Percentiles rank a stretch among this genome's conserved stretches.
Evolutionary conservation across 2,888 invertebrate genomes (phyloP).

Genomic region (Drosophila emarginata): DNA sequence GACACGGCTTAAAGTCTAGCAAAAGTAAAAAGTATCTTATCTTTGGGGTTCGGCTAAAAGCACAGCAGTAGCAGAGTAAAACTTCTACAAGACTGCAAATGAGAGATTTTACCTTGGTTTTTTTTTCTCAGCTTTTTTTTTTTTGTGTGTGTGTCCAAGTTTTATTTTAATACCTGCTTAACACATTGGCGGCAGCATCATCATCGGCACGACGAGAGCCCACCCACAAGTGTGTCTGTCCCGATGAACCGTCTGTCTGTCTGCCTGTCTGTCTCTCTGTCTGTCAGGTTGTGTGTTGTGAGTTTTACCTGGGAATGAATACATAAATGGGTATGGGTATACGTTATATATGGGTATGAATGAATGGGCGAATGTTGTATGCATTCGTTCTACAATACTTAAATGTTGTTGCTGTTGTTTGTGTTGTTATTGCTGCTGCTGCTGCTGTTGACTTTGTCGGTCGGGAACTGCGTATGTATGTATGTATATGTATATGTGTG

Average conservation of each 20-base stretch:
- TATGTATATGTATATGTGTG: conserved; percentile 36
- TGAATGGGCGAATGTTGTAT: conserved; percentile 69
- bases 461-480: conserved; percentile 20
- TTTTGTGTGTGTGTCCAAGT: neutral
- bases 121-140: conserved; percentile 7
- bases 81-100: neutral
- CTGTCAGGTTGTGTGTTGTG: conserved; percentile 46
- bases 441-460: conserved; percentile 58
- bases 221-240: conserved; percentile 70
- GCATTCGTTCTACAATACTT: conserved; percentile 38
- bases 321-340: conserved; percentile 39
- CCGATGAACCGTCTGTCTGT: conserved; percentile 46
- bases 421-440: conserved; percentile 22
- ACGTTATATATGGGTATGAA: conserved; percentile 34
- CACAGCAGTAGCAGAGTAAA: neutral
- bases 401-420: conserved; percentile 22
- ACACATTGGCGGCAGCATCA: conserved; percentile 26
- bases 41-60: conserved; percentile 27
- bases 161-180: conserved; percentile 19
- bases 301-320: conserved; percentile 37
- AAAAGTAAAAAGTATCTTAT: conserved; percentile 46
- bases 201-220: conserved; percentile 43
- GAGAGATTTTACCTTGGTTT: conserved; percentile 6
- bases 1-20: conserved; percentile 66
- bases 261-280: conserved; percentile 57